Evolutionary conservation across 2,888 invertebrate species (phyloP).

Genomic region (Trissonchulus sp.): DNA sequence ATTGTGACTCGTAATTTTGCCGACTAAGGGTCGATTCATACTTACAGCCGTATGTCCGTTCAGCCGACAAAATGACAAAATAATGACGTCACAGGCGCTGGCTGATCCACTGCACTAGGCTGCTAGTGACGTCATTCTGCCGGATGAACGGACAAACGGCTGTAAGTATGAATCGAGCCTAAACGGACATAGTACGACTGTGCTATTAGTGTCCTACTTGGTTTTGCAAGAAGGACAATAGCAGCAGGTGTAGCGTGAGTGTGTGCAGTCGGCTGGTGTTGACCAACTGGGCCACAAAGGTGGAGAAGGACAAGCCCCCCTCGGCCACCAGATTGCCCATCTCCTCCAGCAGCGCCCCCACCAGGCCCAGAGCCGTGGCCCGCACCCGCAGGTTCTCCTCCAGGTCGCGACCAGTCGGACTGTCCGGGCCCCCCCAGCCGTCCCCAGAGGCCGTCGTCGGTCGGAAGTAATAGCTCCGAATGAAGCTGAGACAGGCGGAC

Average conservation of each 20-base stretch:
- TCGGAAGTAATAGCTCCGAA: slow-evolving; percentile 21
- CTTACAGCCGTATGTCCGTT: too few species aligned
- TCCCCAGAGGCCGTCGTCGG: neutral
- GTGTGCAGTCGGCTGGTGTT: slow-evolving; percentile 20
- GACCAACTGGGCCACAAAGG: slow-evolving; percentile 15
- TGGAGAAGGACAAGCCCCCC: neutral
- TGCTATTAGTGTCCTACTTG: too few species aligned
- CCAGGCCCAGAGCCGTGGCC: slow-evolving; percentile 10
- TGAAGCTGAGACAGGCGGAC: neutral
- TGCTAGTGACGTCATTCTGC: too few species aligned
- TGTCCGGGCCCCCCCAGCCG: neutral
- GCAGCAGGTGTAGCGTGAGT: slow-evolving; percentile 12
- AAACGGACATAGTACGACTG: neutral
- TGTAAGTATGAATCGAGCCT: too few species aligned
- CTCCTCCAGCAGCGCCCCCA: neutral
- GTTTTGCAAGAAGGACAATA: neutral
- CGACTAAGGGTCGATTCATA: too few species aligned
- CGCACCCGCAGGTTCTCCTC: slow-evolving; percentile 64
- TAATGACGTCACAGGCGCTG: too few species aligned
- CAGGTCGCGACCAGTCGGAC: slow-evolving; percentile 61
- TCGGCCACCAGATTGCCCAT: neutral
- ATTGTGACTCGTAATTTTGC: too few species aligned
- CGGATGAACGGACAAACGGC: too few species aligned
- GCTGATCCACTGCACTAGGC: too few species aligned
- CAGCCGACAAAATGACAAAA: too few species aligned